phyloP scores from a whole-genome alignment of 2,888 invertebrate species.

The Amiota communis region DNA sequence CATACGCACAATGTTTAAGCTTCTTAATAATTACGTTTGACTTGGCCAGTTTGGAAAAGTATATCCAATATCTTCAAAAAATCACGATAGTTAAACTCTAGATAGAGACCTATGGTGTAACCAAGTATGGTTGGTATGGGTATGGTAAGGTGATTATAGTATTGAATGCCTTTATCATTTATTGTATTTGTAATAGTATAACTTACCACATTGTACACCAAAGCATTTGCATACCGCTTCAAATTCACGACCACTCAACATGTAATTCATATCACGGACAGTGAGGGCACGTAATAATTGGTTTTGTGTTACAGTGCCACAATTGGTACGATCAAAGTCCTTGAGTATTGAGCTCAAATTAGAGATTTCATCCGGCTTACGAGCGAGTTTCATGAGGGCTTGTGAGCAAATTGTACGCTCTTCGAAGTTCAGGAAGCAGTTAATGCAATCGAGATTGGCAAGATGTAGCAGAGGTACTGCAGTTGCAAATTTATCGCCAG shows the following conservation, averaged over 20 bases:
- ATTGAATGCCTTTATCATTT: not conserved
- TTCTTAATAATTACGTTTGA: constrained; percentile 64
- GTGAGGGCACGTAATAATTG: constrained; percentile 80
- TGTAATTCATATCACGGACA: constrained; percentile 77
- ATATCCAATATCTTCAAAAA: constrained; percentile 81
- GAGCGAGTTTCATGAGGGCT: constrained; percentile 81
- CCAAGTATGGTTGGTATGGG: no score
- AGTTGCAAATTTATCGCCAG: constrained; percentile 80
- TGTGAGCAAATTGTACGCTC: constrained; percentile 79
- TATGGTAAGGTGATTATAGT: not conserved
- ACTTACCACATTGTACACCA: constrained; percentile 77
- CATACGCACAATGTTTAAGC: no score
- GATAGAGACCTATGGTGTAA: constrained; percentile 63
- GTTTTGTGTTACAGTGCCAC: constrained; percentile 79
- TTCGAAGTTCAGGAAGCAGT: constrained; percentile 81
- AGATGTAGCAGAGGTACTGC: constrained; percentile 81
- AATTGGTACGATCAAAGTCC: constrained; percentile 81
- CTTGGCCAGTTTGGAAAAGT: constrained; percentile 76
- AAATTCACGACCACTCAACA: constrained; percentile 80
- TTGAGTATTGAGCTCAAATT: constrained; percentile 81
- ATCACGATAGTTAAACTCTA: constrained; percentile 82
- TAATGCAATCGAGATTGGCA: constrained; percentile 78
- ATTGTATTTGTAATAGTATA: not conserved
- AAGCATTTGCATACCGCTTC: constrained; percentile 84
- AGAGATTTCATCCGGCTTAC: constrained; percentile 79